These are phyloP conservation scores for Chrysolina americana DNA, from an alignment of 2,888 invertebrate species.

Conservation along the genomic window DNA sequence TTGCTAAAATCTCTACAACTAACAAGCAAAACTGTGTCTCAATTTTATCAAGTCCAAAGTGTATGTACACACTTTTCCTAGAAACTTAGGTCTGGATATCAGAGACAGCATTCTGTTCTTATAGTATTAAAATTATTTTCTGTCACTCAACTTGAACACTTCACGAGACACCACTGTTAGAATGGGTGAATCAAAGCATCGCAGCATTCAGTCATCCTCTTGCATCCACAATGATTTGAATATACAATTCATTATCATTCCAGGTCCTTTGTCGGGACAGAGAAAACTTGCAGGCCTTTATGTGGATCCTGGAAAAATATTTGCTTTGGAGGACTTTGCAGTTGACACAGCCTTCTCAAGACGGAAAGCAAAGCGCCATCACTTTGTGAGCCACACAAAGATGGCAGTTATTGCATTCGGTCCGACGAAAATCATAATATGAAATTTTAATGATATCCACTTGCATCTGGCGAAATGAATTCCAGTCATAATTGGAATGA, in stretches of 20 bases:
- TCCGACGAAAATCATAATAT: neutral
- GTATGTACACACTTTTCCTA: no score
- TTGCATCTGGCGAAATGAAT: conserved; percentile 15
- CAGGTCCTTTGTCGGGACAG: neutral
- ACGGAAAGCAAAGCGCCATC: neutral
- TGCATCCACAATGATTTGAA: conserved; percentile 7
- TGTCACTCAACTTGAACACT: no score
- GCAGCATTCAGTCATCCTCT: neutral
- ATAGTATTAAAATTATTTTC: no score
- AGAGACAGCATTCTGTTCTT: no score
- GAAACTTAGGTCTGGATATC: no score
- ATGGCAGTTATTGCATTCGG: neutral
- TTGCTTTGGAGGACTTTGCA: neutral
- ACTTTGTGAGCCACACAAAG: neutral
- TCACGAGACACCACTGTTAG: neutral
- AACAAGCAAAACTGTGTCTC: no score
- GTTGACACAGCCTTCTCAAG: neutral
- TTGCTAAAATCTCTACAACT: no score
- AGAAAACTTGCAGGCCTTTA: neutral
- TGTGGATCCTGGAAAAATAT: neutral
- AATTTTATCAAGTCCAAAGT: no score
- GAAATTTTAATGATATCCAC: conserved; percentile 20
- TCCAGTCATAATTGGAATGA: conserved; percentile 6
- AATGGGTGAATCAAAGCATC: neutral
- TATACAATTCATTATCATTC: neutral